These are phyloP conservation scores for Conus ventricosus DNA, from an alignment of 1,140 invertebrate species.

Conservation along the genomic window DNA sequence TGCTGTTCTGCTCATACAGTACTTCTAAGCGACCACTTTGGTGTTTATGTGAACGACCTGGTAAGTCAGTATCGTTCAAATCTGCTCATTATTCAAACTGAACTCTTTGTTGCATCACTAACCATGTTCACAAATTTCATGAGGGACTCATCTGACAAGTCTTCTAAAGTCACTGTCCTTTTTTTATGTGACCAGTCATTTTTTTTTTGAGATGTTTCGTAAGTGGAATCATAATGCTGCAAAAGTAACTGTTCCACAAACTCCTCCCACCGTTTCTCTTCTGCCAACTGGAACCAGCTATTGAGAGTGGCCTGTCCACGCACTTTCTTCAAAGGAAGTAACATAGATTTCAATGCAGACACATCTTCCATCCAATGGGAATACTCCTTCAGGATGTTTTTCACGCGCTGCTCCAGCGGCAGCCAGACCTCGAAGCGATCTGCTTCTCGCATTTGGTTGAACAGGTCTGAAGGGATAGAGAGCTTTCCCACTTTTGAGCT, in stretches of 20 bases:
- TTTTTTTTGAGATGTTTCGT: constrained; percentile 52
- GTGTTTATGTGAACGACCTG: no score
- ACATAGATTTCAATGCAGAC: constrained; percentile 40
- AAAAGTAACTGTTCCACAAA: constrained; percentile 54
- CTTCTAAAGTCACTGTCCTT: constrained; percentile 8
- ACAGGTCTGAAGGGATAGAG: constrained; percentile 46
- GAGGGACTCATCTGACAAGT: constrained; percentile 41
- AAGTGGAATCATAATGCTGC: constrained; percentile 60
- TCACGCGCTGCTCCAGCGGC: constrained; percentile 56
- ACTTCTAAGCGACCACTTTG: no score
- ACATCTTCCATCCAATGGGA: constrained; percentile 54
- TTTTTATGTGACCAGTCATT: constrained; percentile 45
- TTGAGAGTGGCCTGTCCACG: constrained; percentile 39
- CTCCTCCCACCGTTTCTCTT: constrained; percentile 48
- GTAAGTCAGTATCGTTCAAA: no score
- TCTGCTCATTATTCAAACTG: no score
- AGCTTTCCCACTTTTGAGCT: constrained; percentile 55
- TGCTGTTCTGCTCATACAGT: no score
- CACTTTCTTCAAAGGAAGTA: constrained; percentile 45
- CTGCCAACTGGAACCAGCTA: constrained; percentile 51
- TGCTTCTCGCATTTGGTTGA: constrained; percentile 46
- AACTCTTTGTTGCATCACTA: background rate
- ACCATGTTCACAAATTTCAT: background rate
- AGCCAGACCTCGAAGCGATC: constrained; percentile 49
- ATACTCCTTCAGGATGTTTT: constrained; percentile 55